Conservation (phyloP, 2,113 vertebrate species). For the Cairina moschata region DNA sequence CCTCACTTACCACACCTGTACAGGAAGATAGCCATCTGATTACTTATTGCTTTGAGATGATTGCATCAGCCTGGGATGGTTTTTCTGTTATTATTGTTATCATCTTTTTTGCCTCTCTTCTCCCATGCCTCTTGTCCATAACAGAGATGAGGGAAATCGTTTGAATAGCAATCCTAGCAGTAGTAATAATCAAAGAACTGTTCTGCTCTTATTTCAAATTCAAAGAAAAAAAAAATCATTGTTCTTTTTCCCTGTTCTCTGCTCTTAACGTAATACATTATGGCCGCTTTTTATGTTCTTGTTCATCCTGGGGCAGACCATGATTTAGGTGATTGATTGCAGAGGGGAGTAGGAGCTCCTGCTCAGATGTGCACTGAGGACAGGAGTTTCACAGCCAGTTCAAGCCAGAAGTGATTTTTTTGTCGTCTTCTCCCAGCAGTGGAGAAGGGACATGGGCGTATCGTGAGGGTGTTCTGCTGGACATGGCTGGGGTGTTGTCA, state of each 20-base stretch:
- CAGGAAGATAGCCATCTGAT: slow-evolving; percentile 13
- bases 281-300: background rate
- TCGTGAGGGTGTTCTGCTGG: background rate
- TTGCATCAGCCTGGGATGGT: background rate
- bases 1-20: background rate
- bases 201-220: slow-evolving; percentile 20
- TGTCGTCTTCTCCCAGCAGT: background rate
- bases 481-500: background rate
- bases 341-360: background rate
- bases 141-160: slow-evolving; percentile 11
- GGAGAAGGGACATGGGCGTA: background rate
- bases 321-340: background rate
- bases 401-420: background rate
- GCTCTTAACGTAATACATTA: background rate
- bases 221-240: background rate
- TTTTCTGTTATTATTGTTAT: background rate
- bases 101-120: background rate
- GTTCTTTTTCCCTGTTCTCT: background rate
- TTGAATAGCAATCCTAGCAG: background rate
- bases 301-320: background rate
- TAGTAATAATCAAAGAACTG: slow-evolving; percentile 22
- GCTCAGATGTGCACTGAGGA: background rate
- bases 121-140: background rate
- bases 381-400: background rate
- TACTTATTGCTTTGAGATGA: background rate